Percentiles rank a stretch among this genome's conserved stretches.
Conservation (phyloP, 1,140 invertebrate genomes). For the Cryptotermes secundus region DNA sequence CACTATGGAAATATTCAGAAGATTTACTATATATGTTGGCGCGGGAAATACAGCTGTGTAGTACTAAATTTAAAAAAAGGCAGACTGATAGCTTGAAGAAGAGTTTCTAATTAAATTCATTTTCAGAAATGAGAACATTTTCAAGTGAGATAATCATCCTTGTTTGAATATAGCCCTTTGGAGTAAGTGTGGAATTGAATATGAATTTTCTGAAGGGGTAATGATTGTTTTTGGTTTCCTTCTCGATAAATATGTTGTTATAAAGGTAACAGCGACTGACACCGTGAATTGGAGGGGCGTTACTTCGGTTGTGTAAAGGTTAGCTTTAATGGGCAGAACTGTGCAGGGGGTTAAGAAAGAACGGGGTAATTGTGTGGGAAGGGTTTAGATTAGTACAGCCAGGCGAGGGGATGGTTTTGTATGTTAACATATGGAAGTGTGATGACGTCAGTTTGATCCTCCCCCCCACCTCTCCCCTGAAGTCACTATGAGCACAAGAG, state of each 20-base stretch:
- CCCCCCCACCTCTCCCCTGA: not conserved
- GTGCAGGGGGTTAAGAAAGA: not conserved
- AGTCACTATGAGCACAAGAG: slow-evolving; percentile 13
- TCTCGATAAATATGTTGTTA: not conserved
- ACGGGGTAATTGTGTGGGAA: slow-evolving; percentile 11
- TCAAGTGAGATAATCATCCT: too few species aligned
- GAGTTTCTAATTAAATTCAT: too few species aligned
- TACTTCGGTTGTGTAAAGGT: slow-evolving; percentile 8
- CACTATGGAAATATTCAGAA: too few species aligned
- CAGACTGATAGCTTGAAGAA: too few species aligned
- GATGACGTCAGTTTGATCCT: slow-evolving; percentile 14
- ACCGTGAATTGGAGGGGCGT: not conserved
- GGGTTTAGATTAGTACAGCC: not conserved
- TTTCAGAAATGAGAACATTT: too few species aligned
- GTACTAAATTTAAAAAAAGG: too few species aligned
- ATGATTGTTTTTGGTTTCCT: too few species aligned
- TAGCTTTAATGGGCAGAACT: slow-evolving; percentile 3
- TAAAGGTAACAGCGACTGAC: not conserved
- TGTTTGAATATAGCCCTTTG: too few species aligned
- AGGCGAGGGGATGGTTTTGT: not conserved
- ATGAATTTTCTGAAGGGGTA: too few species aligned
- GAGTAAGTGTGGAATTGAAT: too few species aligned
- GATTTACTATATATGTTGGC: too few species aligned
- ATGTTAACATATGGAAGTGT: slow-evolving; percentile 20
- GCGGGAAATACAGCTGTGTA: too few species aligned